phyloP scores from a whole-genome alignment of 2,797 vertebrate genomes.

The Pempheris klunzingeri region DNA sequence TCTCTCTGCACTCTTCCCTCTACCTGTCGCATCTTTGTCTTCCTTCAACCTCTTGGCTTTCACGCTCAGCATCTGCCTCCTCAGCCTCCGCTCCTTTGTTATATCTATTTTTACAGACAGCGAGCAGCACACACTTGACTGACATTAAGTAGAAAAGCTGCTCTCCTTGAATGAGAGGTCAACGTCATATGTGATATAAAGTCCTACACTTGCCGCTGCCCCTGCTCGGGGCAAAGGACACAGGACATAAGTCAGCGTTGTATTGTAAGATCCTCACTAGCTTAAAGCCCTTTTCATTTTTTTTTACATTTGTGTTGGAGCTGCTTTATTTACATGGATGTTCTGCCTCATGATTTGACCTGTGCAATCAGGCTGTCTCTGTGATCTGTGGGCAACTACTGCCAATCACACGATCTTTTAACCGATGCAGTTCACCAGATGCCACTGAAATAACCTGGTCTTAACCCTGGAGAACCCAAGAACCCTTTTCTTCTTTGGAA shows the following conservation, averaged over 20 bases:
- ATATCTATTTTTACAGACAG: too few species aligned
- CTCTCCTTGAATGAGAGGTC: background rate
- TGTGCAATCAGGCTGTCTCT: background rate
- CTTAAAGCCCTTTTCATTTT: too few species aligned
- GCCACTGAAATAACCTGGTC: background rate
- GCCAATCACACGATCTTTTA: constrained; percentile 16
- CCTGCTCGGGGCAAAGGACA: too few species aligned
- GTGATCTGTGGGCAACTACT: background rate
- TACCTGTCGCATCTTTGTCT: background rate
- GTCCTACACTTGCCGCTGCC: background rate
- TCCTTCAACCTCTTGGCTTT: background rate
- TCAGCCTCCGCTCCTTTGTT: background rate
- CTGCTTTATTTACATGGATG: background rate
- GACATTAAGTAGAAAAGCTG: background rate
- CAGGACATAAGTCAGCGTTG: too few species aligned
- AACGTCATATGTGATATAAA: background rate
- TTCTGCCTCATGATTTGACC: background rate
- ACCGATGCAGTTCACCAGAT: background rate
- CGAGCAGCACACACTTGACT: background rate
- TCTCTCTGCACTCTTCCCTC: background rate
- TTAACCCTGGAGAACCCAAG: too few species aligned
- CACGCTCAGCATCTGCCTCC: background rate
- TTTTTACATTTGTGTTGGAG: background rate
- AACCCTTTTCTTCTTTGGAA: too few species aligned
- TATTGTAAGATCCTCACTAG: too few species aligned